Conservation (phyloP, 2,797 vertebrate genomes). For the Picus viridis region DNA sequence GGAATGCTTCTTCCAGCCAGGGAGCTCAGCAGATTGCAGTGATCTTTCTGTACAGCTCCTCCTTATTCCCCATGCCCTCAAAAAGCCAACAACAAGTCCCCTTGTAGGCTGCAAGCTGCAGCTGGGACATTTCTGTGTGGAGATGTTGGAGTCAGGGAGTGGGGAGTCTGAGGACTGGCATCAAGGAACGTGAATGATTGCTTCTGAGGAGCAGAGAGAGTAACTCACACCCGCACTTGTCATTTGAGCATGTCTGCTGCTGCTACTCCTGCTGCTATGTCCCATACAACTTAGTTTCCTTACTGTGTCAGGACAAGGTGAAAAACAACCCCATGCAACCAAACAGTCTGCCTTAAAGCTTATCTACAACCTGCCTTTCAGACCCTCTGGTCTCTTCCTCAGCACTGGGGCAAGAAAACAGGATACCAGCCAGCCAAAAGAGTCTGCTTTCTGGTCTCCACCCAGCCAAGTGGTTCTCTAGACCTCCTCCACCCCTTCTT, state of each 20-base stretch:
- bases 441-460: conserved; percentile 51
- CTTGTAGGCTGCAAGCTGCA: neutral
- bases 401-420: conserved; percentile 66
- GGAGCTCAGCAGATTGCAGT: conserved; percentile 60
- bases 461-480: neutral
- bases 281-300: conserved; percentile 78
- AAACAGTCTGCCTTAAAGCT: conserved; percentile 88
- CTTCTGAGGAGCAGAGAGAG: conserved; percentile 64
- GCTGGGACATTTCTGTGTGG: neutral
- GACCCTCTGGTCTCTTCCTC: conserved; percentile 74
- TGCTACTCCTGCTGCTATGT: conserved; percentile 89
- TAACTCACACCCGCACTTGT: conserved; percentile 63
- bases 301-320: conserved; percentile 81
- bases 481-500: neutral
- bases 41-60: conserved; percentile 58
- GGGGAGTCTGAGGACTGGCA: conserved; percentile 57
- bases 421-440: conserved; percentile 60
- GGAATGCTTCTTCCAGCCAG: conserved; percentile 48
- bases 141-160: neutral
- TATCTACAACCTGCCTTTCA: conserved; percentile 78
- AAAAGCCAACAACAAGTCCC: conserved; percentile 15
- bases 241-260: conserved; percentile 87
- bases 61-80: conserved; percentile 18
- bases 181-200: conserved; percentile 44
- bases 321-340: conserved; percentile 79